Evolutionary conservation across 2,797 vertebrate genomes (phyloP), one percentile per base, ranked within the genome.

Genomic region (Diglossa cyanea): DNA sequence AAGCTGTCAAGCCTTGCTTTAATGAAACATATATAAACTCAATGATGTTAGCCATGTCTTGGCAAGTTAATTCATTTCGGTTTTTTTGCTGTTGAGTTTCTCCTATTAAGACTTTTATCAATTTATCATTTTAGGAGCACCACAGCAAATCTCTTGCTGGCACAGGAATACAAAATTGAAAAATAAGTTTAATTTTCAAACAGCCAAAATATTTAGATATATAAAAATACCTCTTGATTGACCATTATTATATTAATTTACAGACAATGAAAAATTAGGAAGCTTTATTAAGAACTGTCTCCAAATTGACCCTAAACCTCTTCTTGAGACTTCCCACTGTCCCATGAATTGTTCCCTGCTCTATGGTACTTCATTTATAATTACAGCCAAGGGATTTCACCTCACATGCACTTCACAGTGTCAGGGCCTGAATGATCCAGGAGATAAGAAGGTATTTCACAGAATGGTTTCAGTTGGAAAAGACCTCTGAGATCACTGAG

Each of bases 1-100:
- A 98, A 98, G 94, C 98, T 98, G 98, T 98, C 98, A 98, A 97
- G 96, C 68, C 96, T 87, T 93, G 16, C 65, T 97, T 98, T 98
- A 97, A 98, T 97, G 98, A 98, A 98, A 98, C 97, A 98, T 98
- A 97, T 97, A 98, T 98, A 98, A 98, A 96, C 79, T 88, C 95
- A 84, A 71, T 97, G 93, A 98, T 97, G 96, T 98, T 98, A 97
- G 95, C 97, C 96, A 97, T 96, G 91, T 98, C 97, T 95, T 67
- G 23, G 97, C 93, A 95, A 97, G 94, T 96, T 98, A 98, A 98
- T 98, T 98, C 90, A 95, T 97, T 97, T 83, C 96, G 95, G 2
- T 95, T 97, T 98, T 97, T 97, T 96, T 79, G 96, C 96, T 86
- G n/a, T 96, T 95, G 94, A 89, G 50, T 92, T 97, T 70, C 86